A percentile compares a stretch with the other conserved stretches of the same genome.
phyloP scores from a whole-genome alignment of 2,113 vertebrate species.

The Oplegnathus fasciatus region DNA sequence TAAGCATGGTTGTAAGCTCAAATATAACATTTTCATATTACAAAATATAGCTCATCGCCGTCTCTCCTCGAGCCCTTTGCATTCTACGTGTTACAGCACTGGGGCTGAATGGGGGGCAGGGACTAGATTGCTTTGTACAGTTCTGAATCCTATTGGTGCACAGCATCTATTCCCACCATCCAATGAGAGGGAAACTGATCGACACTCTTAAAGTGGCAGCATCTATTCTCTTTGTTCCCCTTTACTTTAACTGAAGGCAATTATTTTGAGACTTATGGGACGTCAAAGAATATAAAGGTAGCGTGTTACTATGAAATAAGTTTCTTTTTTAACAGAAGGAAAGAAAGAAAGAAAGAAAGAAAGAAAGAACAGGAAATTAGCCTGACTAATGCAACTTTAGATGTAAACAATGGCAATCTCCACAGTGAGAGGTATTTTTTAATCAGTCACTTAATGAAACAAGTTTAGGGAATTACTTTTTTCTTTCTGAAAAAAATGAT shows the following conservation, averaged over 20 bases:
- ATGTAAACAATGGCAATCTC: background rate
- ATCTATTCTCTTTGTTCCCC: background rate
- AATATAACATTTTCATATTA: background rate
- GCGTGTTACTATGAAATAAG: background rate
- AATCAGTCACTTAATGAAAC: background rate
- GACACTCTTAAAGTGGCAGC: slow-evolving; percentile 39
- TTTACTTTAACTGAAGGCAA: no score
- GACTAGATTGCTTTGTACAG: slow-evolving; percentile 84
- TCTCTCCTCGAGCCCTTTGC: slow-evolving; percentile 55
- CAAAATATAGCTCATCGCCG: slow-evolving; percentile 14
- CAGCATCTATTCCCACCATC: slow-evolving; percentile 53
- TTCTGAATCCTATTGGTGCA: slow-evolving; percentile 83
- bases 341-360: background rate
- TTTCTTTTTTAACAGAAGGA: background rate
- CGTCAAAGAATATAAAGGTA: background rate
- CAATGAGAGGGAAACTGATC: slow-evolving; percentile 69
- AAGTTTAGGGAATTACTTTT: background rate
- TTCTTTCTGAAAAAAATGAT: background rate
- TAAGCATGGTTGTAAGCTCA: background rate
- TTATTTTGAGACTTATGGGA: background rate
- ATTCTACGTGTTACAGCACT: slow-evolving; percentile 67
- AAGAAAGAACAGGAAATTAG: background rate
- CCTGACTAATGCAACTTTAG: background rate
- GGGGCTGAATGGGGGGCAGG: slow-evolving; percentile 78
- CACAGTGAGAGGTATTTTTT: background rate